Conservation (phyloP, 2,113 vertebrate species). For the Spea bombifrons region DNA sequence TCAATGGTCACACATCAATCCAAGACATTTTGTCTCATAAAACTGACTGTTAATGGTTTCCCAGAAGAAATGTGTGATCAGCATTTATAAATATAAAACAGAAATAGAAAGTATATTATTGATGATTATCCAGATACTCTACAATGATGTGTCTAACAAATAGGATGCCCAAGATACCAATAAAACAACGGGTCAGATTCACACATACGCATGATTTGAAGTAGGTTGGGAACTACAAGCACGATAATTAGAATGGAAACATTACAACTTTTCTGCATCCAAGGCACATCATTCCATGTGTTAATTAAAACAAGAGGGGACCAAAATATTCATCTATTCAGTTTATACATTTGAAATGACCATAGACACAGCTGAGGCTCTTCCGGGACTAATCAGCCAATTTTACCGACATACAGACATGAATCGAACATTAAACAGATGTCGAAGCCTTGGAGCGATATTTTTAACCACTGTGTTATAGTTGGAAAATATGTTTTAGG, state of each 20-base stretch:
- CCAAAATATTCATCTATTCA: constrained; percentile 3
- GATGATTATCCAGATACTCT: too few species aligned
- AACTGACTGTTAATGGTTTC: too few species aligned
- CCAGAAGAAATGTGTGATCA: too few species aligned
- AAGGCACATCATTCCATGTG: neutral
- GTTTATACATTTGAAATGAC: constrained; percentile 17
- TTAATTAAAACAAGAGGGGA: constrained; percentile 15
- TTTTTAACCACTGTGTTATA: constrained; percentile 35
- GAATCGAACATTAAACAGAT: constrained; percentile 35
- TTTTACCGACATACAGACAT: constrained; percentile 10
- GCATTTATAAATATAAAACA: too few species aligned
- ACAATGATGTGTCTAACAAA: too few species aligned
- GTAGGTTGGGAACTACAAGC: too few species aligned
- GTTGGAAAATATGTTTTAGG: constrained; percentile 44
- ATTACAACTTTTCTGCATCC: neutral
- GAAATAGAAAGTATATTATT: too few species aligned
- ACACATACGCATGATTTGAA: too few species aligned
- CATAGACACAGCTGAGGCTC: neutral
- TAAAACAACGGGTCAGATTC: too few species aligned
- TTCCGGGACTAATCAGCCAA: constrained; percentile 4
- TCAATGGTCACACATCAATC: too few species aligned
- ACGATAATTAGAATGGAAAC: neutral
- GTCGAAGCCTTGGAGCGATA: constrained; percentile 34
- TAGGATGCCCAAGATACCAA: too few species aligned
- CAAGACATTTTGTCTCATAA: too few species aligned